These are phyloP conservation scores for Eupithecia insigniata DNA, from an alignment of 2,888 invertebrate species.

Conservation along the genomic window DNA sequence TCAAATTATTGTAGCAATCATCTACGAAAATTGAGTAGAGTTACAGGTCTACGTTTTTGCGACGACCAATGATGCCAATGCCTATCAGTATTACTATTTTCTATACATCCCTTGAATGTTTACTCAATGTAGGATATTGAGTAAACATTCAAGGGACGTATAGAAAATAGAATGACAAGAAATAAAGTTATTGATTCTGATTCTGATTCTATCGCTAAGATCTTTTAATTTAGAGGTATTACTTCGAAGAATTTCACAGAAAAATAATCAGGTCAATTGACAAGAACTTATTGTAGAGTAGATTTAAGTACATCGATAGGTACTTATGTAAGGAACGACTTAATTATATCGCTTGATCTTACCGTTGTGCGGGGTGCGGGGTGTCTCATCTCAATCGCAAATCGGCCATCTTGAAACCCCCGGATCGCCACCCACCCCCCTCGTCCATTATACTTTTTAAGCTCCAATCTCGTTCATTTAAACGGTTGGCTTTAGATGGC, in stretches of 20 bases:
- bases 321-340: slow-evolving; percentile 68
- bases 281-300: slow-evolving; percentile 40
- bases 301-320: slow-evolving; percentile 49
- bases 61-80: background rate
- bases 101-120: background rate
- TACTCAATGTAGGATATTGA: no score
- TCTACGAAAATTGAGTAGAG: background rate
- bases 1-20: no score
- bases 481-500: slow-evolving; percentile 88
- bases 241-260: slow-evolving; percentile 18
- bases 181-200: no score
- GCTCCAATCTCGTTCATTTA: slow-evolving; percentile 89
- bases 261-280: slow-evolving; percentile 37
- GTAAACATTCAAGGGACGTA: no score
- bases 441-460: slow-evolving; percentile 89
- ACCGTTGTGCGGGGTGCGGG: slow-evolving; percentile 62
- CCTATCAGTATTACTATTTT: background rate
- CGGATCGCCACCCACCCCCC: slow-evolving; percentile 78
- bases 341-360: slow-evolving; percentile 83
- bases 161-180: no score
- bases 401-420: slow-evolving; percentile 84
- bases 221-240: background rate
- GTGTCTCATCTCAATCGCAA: slow-evolving; percentile 84
- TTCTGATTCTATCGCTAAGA: background rate
- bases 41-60: background rate